Evolutionary conservation across 2,888 invertebrate species (phyloP), one percentile per base, ranked within the genome.

Genomic region (Cephus sareptanus): DNA sequence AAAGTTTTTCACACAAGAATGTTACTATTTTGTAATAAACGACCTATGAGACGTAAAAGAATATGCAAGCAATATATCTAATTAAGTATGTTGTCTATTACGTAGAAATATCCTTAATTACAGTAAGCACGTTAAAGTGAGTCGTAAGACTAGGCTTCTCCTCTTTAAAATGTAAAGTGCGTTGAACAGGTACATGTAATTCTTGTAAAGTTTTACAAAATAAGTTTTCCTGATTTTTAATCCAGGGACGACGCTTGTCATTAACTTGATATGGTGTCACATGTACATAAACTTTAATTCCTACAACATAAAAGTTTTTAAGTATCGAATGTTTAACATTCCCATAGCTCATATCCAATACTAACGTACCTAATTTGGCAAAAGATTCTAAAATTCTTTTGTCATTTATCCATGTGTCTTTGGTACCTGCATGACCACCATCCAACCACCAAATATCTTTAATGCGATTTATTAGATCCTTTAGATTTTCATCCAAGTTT

Each of bases 251-350:
- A 37, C 94, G 93, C 80, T 95, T 94, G 89, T 97, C 97, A 82
- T 94, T 93, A 77, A 97, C 95, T 92, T 98, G 98, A 92, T 98
- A 98, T n/a, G 97, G 97, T 71, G 97, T 96, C 78, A 98, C 96
- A 92, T 98, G 97, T 69, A 97, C 94, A 88, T 94, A 94, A 77
- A 97, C 93, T 82, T 94, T 93, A 86, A 97, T 94, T 76, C 94
- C 96, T 96, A 79, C 68, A 82, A 81, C 40, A 69, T 69, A 73
- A 37, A 74, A 74, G 34, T 40, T 23, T 31, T 33, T 4, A 69
- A 75, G 15, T 69, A 69, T 75, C 35, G 1, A 37, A 35, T 30
- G 34, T 69, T 35, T 71, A 73, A 75, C 34, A 40, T 34, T 73
- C 13, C 34, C 34, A 35, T 69, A 40, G 40, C 13, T 69, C 73